Conservation (phyloP, 2,797 vertebrate species). For the Megalops cyprinoides region DNA sequence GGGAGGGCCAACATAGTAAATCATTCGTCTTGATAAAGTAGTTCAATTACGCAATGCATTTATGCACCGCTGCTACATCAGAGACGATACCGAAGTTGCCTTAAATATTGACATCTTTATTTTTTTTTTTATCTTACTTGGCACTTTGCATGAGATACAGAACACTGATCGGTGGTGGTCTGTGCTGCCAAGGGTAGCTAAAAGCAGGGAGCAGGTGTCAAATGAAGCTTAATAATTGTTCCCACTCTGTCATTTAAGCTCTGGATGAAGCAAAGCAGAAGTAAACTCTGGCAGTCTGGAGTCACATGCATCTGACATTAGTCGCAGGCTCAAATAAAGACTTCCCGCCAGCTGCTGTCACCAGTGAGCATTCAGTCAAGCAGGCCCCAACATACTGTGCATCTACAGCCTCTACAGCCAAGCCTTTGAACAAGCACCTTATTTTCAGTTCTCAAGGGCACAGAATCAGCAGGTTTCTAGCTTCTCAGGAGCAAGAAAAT, state of each 20-base stretch:
- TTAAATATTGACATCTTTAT: background rate
- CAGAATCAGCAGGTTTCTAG: background rate
- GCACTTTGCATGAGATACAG: slow-evolving; percentile 13
- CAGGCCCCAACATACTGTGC: background rate
- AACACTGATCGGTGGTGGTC: slow-evolving; percentile 17
- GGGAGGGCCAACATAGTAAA: too few species aligned
- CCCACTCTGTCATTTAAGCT: slow-evolving; percentile 18
- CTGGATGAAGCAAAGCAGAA: slow-evolving; percentile 5
- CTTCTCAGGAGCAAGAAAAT: slow-evolving; percentile 3
- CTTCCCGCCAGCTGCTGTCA: background rate
- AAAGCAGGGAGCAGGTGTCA: background rate
- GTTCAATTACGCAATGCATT: too few species aligned
- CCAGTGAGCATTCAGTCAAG: background rate
- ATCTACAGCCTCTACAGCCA: background rate
- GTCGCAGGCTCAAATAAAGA: background rate
- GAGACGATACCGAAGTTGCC: background rate
- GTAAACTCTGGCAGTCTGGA: background rate
- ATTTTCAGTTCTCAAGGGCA: background rate
- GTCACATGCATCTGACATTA: slow-evolving; percentile 11
- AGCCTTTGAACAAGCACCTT: background rate
- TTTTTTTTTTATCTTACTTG: background rate
- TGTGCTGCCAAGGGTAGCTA: slow-evolving; percentile 6
- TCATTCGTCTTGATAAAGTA: too few species aligned
- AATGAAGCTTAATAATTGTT: background rate
- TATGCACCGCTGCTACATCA: background rate